Conservation (phyloP, 2,797 vertebrate species). For the Brachyalestes nurse region DNA sequence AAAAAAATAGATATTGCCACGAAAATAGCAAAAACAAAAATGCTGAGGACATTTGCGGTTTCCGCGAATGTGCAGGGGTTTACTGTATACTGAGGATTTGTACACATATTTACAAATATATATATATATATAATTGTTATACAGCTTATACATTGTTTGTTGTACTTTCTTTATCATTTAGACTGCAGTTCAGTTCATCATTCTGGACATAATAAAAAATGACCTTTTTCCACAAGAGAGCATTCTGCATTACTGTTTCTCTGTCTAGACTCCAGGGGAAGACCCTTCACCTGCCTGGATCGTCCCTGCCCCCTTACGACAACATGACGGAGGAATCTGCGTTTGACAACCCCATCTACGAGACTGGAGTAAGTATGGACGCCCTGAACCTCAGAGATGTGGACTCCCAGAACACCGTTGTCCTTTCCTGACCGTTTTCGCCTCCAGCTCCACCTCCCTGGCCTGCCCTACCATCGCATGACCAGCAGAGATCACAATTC, state of each 20-base stretch:
- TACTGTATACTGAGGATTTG: no score
- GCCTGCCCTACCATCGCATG: constrained; percentile 59
- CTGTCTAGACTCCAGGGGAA: constrained; percentile 88
- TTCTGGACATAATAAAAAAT: no score
- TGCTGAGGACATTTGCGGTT: no score
- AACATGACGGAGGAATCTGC: constrained; percentile 95
- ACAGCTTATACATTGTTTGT: no score
- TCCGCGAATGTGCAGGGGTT: no score
- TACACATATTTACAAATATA: no score
- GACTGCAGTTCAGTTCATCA: no score
- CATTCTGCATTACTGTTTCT: background rate
- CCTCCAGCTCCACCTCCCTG: constrained; percentile 52
- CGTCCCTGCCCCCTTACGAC: constrained; percentile 84
- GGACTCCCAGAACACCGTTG: constrained; percentile 79
- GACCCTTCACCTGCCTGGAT: constrained; percentile 79
- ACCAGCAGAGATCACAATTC: constrained; percentile 66
- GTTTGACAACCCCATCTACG: constrained; percentile 93
- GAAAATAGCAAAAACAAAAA: no score
- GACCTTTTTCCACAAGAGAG: no score
- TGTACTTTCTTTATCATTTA: no score
- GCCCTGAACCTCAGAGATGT: constrained; percentile 72
- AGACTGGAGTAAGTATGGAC: constrained; percentile 92
- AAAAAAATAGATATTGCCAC: no score
- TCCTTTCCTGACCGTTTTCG: constrained; percentile 73
- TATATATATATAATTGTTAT: no score